Base-by-base conservation (phyloP, 2,888 invertebrate genomes). In the Euspilapteryx auroguttella region DNA sequence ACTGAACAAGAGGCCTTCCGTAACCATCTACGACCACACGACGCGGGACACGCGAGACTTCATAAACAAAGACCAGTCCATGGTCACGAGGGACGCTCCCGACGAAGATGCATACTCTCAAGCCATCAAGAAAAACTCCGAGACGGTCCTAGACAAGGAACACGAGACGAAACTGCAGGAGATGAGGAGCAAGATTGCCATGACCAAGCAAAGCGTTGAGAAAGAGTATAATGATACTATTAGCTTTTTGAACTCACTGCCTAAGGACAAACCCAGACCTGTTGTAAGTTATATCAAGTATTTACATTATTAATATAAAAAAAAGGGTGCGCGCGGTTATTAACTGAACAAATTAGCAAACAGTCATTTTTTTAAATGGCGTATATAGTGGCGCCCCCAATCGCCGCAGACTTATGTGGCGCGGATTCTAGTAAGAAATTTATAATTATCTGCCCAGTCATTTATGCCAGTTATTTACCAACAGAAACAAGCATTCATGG, bases 181-280 rank as follows among this genome's bases (percentile, higher is more conserved):
- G 23, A 41, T 49, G 37, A 57, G 63, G 31, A 57, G 46, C 34
- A 69, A 52, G 45, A 45, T 73, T 26, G 73, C 73, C 7, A 42
- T 66, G 40, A 53, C 91, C 36, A 88, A 87, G 54, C 77, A 94
- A 40, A 79, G 88, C 47, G 57, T 73, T 24, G 71, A 76, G 31
- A 71, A 66, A 32, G 76, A 77, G 37, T 73, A 68, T 36, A 55
- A 49, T 31, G 69, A 73, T 30, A 73, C 73, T 21, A 53, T 73
- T 34, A 50, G 57, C 5, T 73, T 73, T 42, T 44, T 76, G 25
- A 69, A 62, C 34, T 52, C 59, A 7, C 34, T 75, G 17, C 57
- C 69, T 2, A 73, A 59, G 36, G 55, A 58, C 25, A 58, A 44
- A 23, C 35, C 33, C 21, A 59, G 47, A 38, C 45, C 58, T 29